A percentile compares a stretch with the other conserved stretches of the same genome.
phyloP scores from a whole-genome alignment of 2,888 invertebrate genomes.

The Machimus atricapillus region DNA sequence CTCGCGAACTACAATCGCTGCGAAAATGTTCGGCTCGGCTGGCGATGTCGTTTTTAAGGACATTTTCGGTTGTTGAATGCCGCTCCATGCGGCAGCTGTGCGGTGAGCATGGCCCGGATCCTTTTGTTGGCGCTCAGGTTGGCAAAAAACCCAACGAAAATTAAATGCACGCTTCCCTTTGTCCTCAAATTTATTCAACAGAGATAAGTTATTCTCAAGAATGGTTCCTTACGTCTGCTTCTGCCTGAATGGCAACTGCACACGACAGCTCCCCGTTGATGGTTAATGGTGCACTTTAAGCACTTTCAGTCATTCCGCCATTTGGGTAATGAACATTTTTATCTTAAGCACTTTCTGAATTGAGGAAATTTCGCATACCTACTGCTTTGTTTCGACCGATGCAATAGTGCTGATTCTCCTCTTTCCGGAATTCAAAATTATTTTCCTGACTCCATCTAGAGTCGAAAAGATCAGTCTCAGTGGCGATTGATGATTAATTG shows the following conservation, averaged over 20 bases:
- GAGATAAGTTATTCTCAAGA: constrained; percentile 34
- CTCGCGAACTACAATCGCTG: constrained; percentile 2
- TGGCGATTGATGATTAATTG: background rate
- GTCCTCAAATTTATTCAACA: constrained; percentile 35
- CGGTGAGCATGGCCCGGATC: constrained; percentile 2
- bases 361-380: background rate
- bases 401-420: background rate
- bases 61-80: constrained; percentile 24
- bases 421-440: background rate
- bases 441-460: background rate
- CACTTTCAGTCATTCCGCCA: constrained; percentile 11
- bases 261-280: constrained; percentile 14
- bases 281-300: constrained; percentile 34
- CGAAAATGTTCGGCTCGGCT: constrained; percentile 5
- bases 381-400: background rate
- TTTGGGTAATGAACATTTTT: constrained; percentile 30
- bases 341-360: constrained; percentile 11
- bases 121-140: constrained; percentile 12
- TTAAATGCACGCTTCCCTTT: constrained; percentile 38
- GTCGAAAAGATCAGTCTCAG: background rate
- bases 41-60: background rate
- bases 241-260: constrained; percentile 13
- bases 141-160: constrained; percentile 26
- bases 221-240: constrained; percentile 24
- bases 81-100: background rate